Evolutionary conservation across 2,888 invertebrate species (phyloP), one percentile per base, ranked within the genome.

Genomic region (Hypercompe scribonia): DNA sequence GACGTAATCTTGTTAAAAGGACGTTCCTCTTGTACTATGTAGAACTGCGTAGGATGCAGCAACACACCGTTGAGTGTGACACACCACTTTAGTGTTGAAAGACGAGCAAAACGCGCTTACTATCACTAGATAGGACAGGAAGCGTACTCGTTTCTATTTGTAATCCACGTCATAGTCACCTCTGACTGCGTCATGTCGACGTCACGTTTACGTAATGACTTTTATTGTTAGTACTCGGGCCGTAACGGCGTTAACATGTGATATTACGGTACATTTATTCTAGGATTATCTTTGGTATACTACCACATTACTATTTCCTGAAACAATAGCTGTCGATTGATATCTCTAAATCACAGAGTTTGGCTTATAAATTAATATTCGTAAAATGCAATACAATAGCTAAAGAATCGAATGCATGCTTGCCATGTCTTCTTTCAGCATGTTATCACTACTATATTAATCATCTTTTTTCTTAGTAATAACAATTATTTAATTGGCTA

Each of bases 191-290:
- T 85, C 85, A 86, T 71, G 76, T 68, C 78, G 74, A 83, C 86
- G 86, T 86, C 86, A 86, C 79, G 68, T 68, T 78, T 78, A 83
- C 82, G 83, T 80, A 84, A 81, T 75, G 75, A 61, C 78, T 80
- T 84, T 78, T 81, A 81, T 78, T 70, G 71, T 74, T 69, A 65
- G 72, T 72, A 31, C 58, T 61, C 72, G 77, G 82, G 78, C 75
- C 76, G 70, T 83, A 82, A 86, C 86, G 85, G 85, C 68, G 36
- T 73, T 65, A 69, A 54, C 11, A 63, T 46, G 66, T 72, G 65
- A 74, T 70, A 71, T 71, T 74, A 68, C 64, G 50, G 64, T n/a
- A 34, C 67, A 36, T 36, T 39, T 54, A 50, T 74, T 67, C 54
- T 34, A 63, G 50, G 39, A n/a, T 74, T 54, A 31, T 72, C 18